These are phyloP conservation scores for Ptychodera flava DNA, from an alignment of 35 echinoderm and acorn worm species.

Conservation along the genomic window DNA sequence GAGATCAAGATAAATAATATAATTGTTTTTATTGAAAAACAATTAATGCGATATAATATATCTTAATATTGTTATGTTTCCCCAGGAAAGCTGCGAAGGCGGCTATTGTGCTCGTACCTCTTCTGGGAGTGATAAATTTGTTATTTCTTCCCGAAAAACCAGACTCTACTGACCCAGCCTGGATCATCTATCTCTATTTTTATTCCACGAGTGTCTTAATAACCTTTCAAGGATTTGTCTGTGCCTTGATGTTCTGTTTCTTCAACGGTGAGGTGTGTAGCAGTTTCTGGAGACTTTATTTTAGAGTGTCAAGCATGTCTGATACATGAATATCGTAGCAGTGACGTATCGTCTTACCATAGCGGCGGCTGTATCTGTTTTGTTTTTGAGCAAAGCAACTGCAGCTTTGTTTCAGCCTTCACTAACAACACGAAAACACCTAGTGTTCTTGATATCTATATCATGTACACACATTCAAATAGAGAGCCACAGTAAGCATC, in stretches of 20 bases:
- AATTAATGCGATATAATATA: no score
- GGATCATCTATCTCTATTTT: conserved; percentile 34
- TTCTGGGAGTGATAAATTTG: conserved; percentile 69
- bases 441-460: no score
- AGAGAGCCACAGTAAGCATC: no score
- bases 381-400: neutral
- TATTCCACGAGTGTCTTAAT: conserved; percentile 44
- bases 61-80: no score
- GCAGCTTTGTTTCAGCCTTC: neutral
- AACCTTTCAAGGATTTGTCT: conserved; percentile 77
- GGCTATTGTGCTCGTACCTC: conserved; percentile 60
- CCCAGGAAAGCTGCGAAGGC: conserved; percentile 89
- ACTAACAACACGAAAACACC: no score
- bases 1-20: no score
- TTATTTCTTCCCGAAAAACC: conserved; percentile 30
- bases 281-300: neutral
- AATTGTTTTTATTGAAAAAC: no score
- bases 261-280: conserved; percentile 73
- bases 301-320: neutral
- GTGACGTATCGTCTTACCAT: neutral
- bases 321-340: neutral
- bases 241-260: conserved; percentile 79
- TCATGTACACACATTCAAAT: no score
- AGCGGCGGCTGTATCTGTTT: no score
- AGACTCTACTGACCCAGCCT: neutral